phyloP scores from a whole-genome alignment of 2,113 vertebrate species.

The Sturnira hondurensis region DNA sequence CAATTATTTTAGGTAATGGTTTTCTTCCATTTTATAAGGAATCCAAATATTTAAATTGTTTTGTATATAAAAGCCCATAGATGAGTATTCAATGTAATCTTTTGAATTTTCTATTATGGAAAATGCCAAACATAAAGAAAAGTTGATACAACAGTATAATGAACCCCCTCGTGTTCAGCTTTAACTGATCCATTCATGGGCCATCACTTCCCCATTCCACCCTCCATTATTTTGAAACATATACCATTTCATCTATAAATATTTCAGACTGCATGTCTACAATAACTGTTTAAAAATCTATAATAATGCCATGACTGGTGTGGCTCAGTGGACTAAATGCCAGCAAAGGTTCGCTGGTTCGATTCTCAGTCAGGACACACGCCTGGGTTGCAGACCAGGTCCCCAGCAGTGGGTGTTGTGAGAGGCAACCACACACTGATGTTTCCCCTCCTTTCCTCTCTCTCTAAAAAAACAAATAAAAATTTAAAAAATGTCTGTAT shows the following conservation, averaged over 20 bases:
- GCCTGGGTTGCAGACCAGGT: no score
- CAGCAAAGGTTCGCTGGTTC: no score
- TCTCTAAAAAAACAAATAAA: no score
- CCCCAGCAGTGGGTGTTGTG: no score
- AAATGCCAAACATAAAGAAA: constrained; percentile 18
- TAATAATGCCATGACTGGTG: no score
- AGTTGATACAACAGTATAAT: neutral
- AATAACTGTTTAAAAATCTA: constrained; percentile 3
- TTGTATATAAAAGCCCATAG: neutral
- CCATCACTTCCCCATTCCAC: neutral
- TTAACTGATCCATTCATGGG: neutral
- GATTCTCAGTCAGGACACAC: no score
- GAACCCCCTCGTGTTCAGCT: neutral
- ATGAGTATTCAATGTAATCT: neutral
- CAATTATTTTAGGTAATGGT: neutral
- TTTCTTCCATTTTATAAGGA: constrained; percentile 4
- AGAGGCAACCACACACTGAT: no score
- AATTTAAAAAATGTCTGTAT: no score
- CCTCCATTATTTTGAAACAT: neutral
- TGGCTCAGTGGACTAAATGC: no score
- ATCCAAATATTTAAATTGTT: constrained; percentile 11
- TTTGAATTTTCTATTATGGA: neutral
- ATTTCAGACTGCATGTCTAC: neutral
- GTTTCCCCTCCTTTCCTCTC: no score
- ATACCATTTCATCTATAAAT: neutral